phyloP scores from a whole-genome alignment of 1,140 invertebrate species.

The Drosophila bifasciata region DNA sequence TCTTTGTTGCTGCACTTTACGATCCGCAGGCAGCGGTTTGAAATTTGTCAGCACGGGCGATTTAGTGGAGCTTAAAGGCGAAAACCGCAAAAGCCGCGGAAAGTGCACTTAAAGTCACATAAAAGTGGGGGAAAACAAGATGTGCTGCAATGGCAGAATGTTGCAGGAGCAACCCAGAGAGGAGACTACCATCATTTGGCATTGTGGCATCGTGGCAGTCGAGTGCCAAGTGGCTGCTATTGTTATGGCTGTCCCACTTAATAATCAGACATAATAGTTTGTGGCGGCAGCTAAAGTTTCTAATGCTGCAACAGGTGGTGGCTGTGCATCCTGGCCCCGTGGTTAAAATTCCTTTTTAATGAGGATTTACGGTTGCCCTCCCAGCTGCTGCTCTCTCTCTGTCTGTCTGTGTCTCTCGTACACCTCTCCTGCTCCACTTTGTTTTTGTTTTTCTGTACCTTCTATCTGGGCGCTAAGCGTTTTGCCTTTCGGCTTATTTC shows the following conservation, averaged over 20 bases:
- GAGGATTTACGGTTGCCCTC: conserved; percentile 55
- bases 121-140: conserved; percentile 9
- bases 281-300: conserved; percentile 55
- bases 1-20: conserved; percentile 65
- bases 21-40: conserved; percentile 47
- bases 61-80: conserved; percentile 46
- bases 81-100: conserved; percentile 44
- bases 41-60: conserved; percentile 68
- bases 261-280: conserved; percentile 77
- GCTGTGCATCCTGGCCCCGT: conserved; percentile 33
- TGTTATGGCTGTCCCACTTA: conserved; percentile 72
- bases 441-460: neutral
- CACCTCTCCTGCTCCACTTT: conserved; percentile 16
- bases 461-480: conserved; percentile 19
- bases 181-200: neutral
- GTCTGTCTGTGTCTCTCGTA: neutral
- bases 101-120: conserved; percentile 57
- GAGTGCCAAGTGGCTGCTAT: conserved; percentile 54
- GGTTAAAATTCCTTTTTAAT: conserved; percentile 65
- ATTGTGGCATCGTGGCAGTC: conserved; percentile 22
- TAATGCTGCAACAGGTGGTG: conserved; percentile 61
- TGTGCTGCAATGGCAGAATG: neutral
- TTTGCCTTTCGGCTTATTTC: conserved; percentile 36
- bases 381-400: conserved; percentile 8
- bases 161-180: no score